Base-by-base conservation (phyloP, 1,140 invertebrate genomes). In the Cephus cinctus region DNA sequence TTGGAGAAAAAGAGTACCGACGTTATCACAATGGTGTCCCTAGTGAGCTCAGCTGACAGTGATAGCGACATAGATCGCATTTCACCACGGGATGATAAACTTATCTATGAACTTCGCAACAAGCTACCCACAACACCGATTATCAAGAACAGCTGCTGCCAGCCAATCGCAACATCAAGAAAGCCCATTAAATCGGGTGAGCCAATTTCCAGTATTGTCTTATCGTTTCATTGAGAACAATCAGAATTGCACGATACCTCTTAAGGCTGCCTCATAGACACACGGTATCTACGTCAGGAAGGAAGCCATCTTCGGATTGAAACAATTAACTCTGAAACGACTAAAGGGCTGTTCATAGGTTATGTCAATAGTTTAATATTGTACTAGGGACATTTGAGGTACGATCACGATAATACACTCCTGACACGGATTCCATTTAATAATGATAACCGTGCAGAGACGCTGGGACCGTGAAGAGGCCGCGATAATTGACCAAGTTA, bases 1-100 rank as follows among this genome's bases (percentile, higher is more conserved):
- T 11, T 15, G 4, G 65, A 63, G 5, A 9, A 23, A 0, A 66
- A 44, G 8, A 50, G 52, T 5, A 61, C 51, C 0, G 80, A 81
- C 21, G 69, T 81, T 3, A 67, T 80, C 2, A 81, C 81, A 0
- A 81, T 82, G 80, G 80, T 81, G 0, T 81, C 80, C 0, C 52
- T 81, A 4, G 63, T 81, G 3, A 80, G 79, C 50, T 78, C 80
- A 0, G 73, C 76, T 0, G 79, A 76, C 9, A 81, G 80, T 47
- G 80, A 81, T 8, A 75, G 67, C 27, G 80, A 81, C 36, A 59
- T 54, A 12, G 65, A 68, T 9, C 66, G 72, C 11, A 68, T 65
- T 27, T 67, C 65, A 1, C 58, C 56, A 40, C 63, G 59, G 2
- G 68, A 73, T 30, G 64, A 74, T 36, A 75, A 75, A 47, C 54